These are phyloP conservation scores for Heliconius melpomene DNA, from an alignment of 1,140 invertebrate genomes.

Conservation along the genomic window DNA sequence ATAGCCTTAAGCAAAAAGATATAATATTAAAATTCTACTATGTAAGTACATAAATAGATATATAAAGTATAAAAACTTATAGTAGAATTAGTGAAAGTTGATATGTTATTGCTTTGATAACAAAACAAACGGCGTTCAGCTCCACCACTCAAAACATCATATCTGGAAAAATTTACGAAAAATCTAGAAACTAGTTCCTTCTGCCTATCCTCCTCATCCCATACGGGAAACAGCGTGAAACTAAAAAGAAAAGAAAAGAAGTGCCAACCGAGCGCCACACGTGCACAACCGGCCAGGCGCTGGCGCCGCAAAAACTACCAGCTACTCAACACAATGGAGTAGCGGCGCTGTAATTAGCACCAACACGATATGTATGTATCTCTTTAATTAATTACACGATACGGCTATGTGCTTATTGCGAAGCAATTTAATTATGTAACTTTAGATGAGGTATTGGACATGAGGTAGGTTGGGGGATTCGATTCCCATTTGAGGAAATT, in stretches of 20 bases:
- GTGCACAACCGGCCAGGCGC: neutral
- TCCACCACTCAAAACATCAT: no score
- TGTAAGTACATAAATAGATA: no score
- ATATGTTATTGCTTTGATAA: no score
- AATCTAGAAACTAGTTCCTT: no score
- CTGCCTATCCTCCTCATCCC: no score
- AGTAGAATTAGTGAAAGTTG: no score
- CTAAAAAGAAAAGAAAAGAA: neutral
- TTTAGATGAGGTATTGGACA: neutral
- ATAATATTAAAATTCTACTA: neutral
- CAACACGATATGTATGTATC: constrained; percentile 26
- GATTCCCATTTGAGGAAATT: no score
- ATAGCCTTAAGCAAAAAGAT: neutral
- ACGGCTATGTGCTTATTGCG: constrained; percentile 18
- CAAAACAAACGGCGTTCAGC: no score
- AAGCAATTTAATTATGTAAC: constrained; percentile 14
- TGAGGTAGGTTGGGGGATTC: neutral
- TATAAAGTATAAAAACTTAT: no score
- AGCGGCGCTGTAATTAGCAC: constrained; percentile 28
- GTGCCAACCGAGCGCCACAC: constrained; percentile 19
- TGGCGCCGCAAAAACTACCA: constrained; percentile 31
- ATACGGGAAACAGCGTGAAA: no score
- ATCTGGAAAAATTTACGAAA: no score
- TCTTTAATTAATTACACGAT: constrained; percentile 27
- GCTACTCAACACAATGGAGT: constrained; percentile 24